A percentile compares a stretch with the other conserved stretches of the same genome.
Evolutionary conservation across 2,113 vertebrate genomes (phyloP).

Genomic region (Ameiurus melas): DNA sequence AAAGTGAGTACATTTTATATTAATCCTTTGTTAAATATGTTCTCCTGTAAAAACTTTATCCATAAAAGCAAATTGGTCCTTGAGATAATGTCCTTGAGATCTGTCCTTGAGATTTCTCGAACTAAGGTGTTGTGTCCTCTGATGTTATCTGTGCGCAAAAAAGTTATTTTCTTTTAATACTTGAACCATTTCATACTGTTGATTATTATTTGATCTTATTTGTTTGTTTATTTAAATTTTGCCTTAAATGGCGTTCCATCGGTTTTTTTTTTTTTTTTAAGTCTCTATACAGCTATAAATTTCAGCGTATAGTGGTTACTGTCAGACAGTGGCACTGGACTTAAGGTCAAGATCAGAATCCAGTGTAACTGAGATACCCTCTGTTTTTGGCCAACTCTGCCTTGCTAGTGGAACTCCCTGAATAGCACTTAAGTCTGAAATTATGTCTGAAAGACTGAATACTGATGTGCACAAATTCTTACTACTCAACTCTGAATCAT

Average conservation of each 20-base stretch:
- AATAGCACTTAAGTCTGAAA: neutral
- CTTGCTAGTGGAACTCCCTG: neutral
- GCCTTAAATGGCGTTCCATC: neutral
- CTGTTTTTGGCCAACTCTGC: neutral
- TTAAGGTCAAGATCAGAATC: neutral
- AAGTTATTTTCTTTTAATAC: neutral
- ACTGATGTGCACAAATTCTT: neutral
- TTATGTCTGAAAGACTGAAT: neutral
- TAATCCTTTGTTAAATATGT: neutral
- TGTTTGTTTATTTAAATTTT: neutral
- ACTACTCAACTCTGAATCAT: neutral
- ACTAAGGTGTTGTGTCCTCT: neutral
- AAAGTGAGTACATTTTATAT: too few species aligned
- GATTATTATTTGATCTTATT: neutral
- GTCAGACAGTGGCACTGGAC: neutral
- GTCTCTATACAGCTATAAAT: neutral
- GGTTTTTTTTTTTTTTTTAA: neutral
- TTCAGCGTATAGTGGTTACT: neutral
- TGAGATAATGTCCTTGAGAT: neutral
- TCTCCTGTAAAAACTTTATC: neutral
- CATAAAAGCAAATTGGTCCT: neutral
- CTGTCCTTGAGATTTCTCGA: neutral
- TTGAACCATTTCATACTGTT: neutral
- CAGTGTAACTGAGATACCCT: neutral
- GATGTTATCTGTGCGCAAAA: neutral